phyloP scores from a whole-genome alignment of 30 jellyfish, hydroid and myxozoan genomes.

The Pseudorhiza aurosa region DNA sequence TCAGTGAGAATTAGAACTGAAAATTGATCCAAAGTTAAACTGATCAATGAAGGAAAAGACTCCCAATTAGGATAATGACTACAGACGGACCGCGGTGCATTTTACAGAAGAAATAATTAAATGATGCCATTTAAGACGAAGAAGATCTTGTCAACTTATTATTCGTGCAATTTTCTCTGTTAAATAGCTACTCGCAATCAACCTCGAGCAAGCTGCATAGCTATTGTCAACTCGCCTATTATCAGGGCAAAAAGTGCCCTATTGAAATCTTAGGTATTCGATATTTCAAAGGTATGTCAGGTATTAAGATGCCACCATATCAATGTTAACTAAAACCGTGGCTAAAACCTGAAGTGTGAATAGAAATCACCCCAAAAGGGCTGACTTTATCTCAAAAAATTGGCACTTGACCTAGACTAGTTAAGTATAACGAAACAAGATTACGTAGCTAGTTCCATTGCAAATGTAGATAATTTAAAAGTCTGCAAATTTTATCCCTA shows the following conservation, averaged over 20 bases:
- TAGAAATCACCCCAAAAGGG: too few species aligned
- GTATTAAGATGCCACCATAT: too few species aligned
- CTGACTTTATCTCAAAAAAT: neutral
- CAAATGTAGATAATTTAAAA: too few species aligned
- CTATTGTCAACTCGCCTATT: constrained; percentile 22
- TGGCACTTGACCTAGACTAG: neutral
- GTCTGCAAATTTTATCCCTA: too few species aligned
- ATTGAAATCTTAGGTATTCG: neutral
- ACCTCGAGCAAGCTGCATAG: constrained; percentile 36
- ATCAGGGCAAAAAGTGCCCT: constrained; percentile 4
- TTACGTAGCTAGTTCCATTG: neutral
- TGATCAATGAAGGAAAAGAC: constrained; percentile 40
- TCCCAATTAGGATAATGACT: constrained; percentile 28
- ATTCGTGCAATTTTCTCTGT: constrained; percentile 2
- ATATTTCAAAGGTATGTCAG: too few species aligned
- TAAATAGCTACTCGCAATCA: constrained; percentile 14
- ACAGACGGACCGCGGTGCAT: constrained; percentile 37
- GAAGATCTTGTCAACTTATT: constrained; percentile 33
- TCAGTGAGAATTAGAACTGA: constrained; percentile 49
- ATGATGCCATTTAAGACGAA: constrained; percentile 39
- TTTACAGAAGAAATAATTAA: constrained; percentile 36
- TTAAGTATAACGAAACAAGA: neutral
- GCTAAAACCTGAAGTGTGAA: too few species aligned
- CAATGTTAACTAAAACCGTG: too few species aligned
- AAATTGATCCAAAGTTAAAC: constrained; percentile 48